Percentiles rank a stretch among this genome's conserved stretches.
Conservation (phyloP, 2,113 vertebrate genomes). For the Blennius ocellaris region DNA sequence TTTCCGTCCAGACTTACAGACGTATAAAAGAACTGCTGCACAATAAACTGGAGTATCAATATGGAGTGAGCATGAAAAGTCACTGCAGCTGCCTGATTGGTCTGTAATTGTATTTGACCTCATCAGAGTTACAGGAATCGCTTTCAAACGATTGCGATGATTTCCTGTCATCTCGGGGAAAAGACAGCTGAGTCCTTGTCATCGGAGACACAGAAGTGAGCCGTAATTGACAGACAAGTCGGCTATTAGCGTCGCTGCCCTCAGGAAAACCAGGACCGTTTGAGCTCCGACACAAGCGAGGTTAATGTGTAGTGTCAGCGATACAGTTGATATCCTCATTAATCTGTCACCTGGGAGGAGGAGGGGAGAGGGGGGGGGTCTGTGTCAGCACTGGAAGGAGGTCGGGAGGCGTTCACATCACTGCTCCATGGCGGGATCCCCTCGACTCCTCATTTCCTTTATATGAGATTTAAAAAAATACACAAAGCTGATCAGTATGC, state of each 20-base stretch:
- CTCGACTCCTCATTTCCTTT: background rate
- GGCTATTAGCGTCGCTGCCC: constrained; percentile 28
- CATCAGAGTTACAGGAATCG: constrained; percentile 15
- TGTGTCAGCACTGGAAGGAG: constrained; percentile 10
- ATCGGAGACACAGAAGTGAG: constrained; percentile 30
- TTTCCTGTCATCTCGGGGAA: constrained; percentile 24
- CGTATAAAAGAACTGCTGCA: background rate
- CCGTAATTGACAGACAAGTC: constrained; percentile 54
- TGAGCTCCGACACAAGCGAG: constrained; percentile 29
- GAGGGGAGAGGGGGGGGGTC: constrained; percentile 23
- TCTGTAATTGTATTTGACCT: constrained; percentile 27
- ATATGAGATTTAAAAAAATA: background rate
- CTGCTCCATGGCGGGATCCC: constrained; percentile 53
- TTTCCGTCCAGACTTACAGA: background rate
- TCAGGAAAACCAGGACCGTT: constrained; percentile 18
- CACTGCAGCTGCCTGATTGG: background rate
- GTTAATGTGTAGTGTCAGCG: constrained; percentile 60
- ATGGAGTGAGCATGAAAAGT: background rate
- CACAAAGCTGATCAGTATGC: background rate
- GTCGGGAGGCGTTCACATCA: constrained; percentile 44
- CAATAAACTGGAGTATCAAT: background rate
- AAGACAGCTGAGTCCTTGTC: constrained; percentile 57
- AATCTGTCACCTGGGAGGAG: constrained; percentile 63
- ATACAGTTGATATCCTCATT: constrained; percentile 47
- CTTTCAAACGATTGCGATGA: constrained; percentile 26